A percentile compares a stretch with the other conserved stretches of the same genome.
Conservation (phyloP, 2,888 invertebrate species). For the Drosophila setosimentum region DNA sequence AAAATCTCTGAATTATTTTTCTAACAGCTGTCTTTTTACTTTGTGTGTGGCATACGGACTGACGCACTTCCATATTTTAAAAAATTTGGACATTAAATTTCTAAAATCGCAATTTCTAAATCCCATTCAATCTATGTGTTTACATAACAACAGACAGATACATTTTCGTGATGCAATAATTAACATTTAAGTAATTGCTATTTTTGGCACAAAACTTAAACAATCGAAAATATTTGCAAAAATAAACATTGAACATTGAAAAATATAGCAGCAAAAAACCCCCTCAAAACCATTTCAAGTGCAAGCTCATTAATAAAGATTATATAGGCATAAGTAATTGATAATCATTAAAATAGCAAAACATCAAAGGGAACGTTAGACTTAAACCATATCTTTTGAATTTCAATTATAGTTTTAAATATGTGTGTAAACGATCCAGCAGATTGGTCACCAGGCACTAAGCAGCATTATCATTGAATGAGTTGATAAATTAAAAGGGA, state of each 20-base stretch:
- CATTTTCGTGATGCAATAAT: conserved; percentile 49
- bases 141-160: conserved; percentile 48
- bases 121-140: conserved; percentile 51
- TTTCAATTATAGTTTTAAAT: conserved; percentile 1
- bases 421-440: not conserved
- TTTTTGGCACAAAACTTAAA: conserved; percentile 46
- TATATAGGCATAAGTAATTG: not conserved
- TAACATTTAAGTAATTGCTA: conserved; percentile 45
- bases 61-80: conserved; percentile 36
- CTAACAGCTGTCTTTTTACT: conserved; percentile 7
- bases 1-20: not conserved
- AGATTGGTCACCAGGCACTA: conserved; percentile 30
- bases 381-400: not conserved
- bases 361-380: conserved; percentile 21
- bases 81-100: conserved; percentile 26
- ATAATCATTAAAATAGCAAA: conserved; percentile 2
- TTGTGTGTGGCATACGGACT: conserved; percentile 33
- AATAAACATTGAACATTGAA: conserved; percentile 14
- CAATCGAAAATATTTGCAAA: conserved; percentile 24
- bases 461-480: conserved; percentile 7
- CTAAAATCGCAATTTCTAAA: conserved; percentile 37
- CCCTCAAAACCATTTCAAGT: conserved; percentile 27
- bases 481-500: conserved; percentile 43
- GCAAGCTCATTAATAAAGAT: conserved; percentile 26
- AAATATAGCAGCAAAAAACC: conserved; percentile 6